Evolutionary conservation across 2,888 invertebrate genomes (phyloP).

Genomic region (Cephus spinipes): DNA sequence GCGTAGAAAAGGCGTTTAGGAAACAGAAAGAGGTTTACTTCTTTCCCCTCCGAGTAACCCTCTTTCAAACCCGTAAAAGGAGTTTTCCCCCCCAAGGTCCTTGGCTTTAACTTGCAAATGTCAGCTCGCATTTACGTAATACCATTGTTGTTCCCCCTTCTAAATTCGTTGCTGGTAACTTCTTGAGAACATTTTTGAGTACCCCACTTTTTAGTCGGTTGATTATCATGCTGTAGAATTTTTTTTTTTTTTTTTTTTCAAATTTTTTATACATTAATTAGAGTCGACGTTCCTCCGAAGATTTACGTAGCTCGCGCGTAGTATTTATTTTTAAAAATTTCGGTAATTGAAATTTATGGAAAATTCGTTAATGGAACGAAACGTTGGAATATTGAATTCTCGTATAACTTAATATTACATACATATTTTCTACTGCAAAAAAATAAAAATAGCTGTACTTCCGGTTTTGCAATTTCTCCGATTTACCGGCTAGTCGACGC

Average conservation of each 20-base stretch:
- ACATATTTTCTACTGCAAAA: no score
- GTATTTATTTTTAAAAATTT: no score
- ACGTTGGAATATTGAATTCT: no score
- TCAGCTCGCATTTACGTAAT: constrained; percentile 20
- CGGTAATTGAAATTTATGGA: rapidly evolving
- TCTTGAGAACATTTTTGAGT: neutral
- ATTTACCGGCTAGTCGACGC: no score
- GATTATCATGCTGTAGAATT: neutral
- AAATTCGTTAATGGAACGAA: no score
- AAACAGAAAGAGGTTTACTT: neutral
- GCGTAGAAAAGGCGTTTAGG: neutral
- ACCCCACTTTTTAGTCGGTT: neutral
- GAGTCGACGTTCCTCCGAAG: neutral
- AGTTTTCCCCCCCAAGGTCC: neutral
- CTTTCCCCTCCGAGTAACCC: neutral
- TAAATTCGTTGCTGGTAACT: neutral
- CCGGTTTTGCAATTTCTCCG: no score
- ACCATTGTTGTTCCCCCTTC: constrained; percentile 12
- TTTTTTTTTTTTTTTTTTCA: no score
- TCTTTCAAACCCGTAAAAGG: neutral
- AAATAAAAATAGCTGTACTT: no score
- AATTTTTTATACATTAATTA: neutral
- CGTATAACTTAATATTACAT: no score
- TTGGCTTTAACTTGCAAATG: constrained; percentile 18
- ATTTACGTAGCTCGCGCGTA: no score